Percentiles rank a stretch among this genome's conserved stretches.
phyloP scores from a whole-genome alignment of 2,797 vertebrate species.

The Pseudocheirus occidentalis region DNA sequence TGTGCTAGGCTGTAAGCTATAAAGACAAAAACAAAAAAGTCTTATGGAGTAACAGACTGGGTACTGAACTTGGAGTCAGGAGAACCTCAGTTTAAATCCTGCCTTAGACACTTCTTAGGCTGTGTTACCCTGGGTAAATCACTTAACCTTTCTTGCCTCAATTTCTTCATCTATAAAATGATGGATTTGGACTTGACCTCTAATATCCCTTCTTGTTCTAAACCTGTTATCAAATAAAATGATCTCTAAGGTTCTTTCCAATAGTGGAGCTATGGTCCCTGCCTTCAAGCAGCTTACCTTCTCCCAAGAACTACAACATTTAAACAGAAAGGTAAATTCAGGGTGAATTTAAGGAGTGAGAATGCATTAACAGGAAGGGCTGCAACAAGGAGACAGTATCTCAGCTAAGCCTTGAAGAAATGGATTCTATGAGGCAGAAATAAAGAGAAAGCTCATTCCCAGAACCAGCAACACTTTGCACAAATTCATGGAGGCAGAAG shows the following conservation, averaged over 20 bases:
- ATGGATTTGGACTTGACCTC: neutral
- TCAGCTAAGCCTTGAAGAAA: neutral
- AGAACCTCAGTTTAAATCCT: neutral
- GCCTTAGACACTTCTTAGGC: neutral
- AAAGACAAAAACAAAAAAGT: neutral
- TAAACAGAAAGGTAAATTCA: neutral
- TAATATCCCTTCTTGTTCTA: neutral
- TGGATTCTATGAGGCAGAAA: neutral
- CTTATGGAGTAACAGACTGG: neutral
- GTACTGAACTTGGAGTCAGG: neutral
- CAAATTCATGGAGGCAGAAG: neutral
- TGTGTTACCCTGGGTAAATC: neutral
- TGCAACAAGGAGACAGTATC: neutral
- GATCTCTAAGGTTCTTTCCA: neutral
- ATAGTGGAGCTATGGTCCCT: neutral
- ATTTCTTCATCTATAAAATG: neutral
- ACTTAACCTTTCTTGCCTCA: neutral
- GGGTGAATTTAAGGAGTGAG: neutral
- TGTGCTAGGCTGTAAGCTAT: neutral
- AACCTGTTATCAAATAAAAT: neutral
- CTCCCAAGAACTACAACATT: neutral
- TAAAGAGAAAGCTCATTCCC: neutral
- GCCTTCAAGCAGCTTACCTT: neutral
- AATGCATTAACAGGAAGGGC: neutral
- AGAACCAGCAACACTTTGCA: neutral